Evolutionary conservation across 30 jellyfish, hydroid and myxozoan species (phyloP).

Genomic region (Pelagia noctiluca): DNA sequence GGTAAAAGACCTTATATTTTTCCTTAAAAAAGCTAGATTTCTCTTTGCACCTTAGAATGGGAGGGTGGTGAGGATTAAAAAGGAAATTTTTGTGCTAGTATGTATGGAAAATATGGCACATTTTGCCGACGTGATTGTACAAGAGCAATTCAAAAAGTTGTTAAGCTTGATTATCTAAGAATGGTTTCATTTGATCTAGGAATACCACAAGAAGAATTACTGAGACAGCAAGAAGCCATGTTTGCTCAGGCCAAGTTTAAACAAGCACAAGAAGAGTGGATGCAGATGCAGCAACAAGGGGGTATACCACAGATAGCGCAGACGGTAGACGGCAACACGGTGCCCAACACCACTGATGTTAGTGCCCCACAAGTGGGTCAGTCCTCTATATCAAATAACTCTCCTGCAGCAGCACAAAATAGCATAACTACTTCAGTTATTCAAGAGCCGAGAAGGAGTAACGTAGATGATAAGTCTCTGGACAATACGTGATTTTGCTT

Average conservation of each 20-base stretch:
- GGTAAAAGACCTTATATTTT: too few relatives aligned
- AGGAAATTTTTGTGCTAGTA: too few relatives aligned
- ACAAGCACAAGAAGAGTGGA: conserved; percentile 95
- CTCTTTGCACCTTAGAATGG: too few relatives aligned
- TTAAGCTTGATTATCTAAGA: too few relatives aligned
- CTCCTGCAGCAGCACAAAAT: conserved; percentile 2
- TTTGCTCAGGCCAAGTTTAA: conserved; percentile 93
- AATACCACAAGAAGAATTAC: conserved; percentile 89
- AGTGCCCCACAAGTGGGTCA: background rate
- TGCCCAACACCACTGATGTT: background rate
- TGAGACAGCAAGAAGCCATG: conserved; percentile 96
- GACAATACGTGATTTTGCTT: too few relatives aligned
- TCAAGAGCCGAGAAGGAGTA: conserved; percentile 23
- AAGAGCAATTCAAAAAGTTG: too few relatives aligned
- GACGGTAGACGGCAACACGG: background rate
- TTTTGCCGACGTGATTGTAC: too few relatives aligned
- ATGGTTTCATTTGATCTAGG: conserved; percentile 47
- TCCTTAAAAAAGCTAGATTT: too few relatives aligned
- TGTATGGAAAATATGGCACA: too few relatives aligned
- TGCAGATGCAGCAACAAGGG: conserved; percentile 74
- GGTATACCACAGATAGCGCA: background rate
- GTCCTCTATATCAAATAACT: background rate
- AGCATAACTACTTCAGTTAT: conserved; percentile 67
- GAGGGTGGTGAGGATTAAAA: too few relatives aligned
- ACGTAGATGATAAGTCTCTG: background rate